These are phyloP conservation scores for Plodia interpunctella DNA, from an alignment of 1,140 invertebrate species.

Conservation along the genomic window DNA sequence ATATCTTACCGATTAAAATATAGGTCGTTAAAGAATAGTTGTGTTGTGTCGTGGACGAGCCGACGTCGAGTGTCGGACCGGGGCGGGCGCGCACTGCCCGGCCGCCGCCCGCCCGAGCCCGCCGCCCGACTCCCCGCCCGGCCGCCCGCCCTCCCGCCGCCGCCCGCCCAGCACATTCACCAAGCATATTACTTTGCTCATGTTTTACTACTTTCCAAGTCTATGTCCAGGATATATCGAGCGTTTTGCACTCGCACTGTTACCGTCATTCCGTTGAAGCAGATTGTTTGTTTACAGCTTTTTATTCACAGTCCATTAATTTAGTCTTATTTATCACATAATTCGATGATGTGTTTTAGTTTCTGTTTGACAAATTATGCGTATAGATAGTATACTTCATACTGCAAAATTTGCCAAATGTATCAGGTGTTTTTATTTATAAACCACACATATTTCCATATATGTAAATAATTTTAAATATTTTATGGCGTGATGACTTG, in stretches of 20 bases:
- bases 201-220: constrained; percentile 30
- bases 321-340: too few relatives aligned
- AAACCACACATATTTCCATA: too few relatives aligned
- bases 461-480: too few relatives aligned
- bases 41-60: constrained; percentile 70
- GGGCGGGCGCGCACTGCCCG: constrained; percentile 68
- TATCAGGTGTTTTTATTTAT: too few relatives aligned
- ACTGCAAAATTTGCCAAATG: too few relatives aligned
- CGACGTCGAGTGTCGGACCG: constrained; percentile 75
- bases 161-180: constrained; percentile 37
- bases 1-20: constrained; percentile 72
- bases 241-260: constrained; percentile 12
- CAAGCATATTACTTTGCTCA: constrained; percentile 49
- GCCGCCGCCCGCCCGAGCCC: constrained; percentile 26
- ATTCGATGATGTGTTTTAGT: too few relatives aligned
- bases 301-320: too few relatives aligned
- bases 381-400: too few relatives aligned
- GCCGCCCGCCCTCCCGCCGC: constrained; percentile 31
- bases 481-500: too few relatives aligned
- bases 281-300: too few relatives aligned
- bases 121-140: constrained; percentile 29
- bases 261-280: not conserved
- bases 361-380: too few relatives aligned
- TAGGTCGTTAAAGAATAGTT: constrained; percentile 62
- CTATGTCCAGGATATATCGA: constrained; percentile 10